Base-by-base conservation (phyloP, 2,113 vertebrate genomes). In the Ctenomys sociabilis region DNA sequence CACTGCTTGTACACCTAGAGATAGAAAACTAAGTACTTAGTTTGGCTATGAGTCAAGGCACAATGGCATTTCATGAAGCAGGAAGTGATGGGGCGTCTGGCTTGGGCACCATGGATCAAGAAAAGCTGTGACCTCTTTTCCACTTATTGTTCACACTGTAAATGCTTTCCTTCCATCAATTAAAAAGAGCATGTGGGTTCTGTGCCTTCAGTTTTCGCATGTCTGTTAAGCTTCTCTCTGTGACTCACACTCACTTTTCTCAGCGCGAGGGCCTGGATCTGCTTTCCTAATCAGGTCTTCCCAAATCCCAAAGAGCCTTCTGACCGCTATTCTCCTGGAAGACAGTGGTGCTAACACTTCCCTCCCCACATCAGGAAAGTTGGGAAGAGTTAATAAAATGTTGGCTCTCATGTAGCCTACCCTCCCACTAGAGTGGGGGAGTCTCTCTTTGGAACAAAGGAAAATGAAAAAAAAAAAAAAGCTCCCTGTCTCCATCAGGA, bases 111-210 rank as follows among this genome's bases (percentile, higher is more conserved):
- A 70, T 93, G 64, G 87, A 96, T 97, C 84, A 93, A 96, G 95
- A 85, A 98, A 97, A 98, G 78, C 66, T 95, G 90, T 97, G 96
- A 97, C 97, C 95, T 97, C 97, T 96, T 97, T 98, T 98, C 96
- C 96, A 97, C 92, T 95, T 96, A 97, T 97, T 97, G 96, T 98
- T 96, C 97, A 92, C 66, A 93, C 45, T 87, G 77, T 72, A 95
- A 97, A 97, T 93, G 90, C 85, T 98, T 93, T 96, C 88, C 92
- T 97, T 96, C 95, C 96, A 98, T 96, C 90, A 97, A 96, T 97
- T 97, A 97, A 97, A 95, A 88, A 52, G 49, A 4, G 40, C 52
- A 8, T 92, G 82, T 82, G 43, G 72, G 77, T 61, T 96, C 96
- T 73, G 77, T 93, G 77, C 72, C 86, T 95, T 78, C 72, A 95